Evolutionary conservation across 2,113 vertebrate species (phyloP).

Genomic region (Mustela nigripes): DNA sequence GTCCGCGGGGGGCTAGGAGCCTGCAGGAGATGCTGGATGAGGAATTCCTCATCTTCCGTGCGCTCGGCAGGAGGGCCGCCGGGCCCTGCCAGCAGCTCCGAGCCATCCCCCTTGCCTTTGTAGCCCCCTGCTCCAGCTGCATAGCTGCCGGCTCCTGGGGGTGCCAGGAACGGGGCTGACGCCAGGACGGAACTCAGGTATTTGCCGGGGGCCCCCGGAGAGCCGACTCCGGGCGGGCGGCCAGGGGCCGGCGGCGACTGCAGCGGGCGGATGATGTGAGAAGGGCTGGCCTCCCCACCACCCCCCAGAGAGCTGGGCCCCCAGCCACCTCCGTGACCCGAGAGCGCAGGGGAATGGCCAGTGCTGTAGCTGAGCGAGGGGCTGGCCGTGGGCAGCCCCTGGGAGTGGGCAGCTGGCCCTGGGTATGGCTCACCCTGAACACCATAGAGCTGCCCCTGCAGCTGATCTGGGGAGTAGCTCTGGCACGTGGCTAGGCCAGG

Average conservation of each 20-base stretch:
- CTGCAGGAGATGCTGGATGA: conserved; percentile 96
- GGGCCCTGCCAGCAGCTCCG: conserved; percentile 81
- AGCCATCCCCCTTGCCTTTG: conserved; percentile 84
- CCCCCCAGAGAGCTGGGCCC: conserved; percentile 88
- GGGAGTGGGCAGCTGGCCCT: conserved; percentile 86
- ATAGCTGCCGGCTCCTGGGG: conserved; percentile 82
- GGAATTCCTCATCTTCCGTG: conserved; percentile 95
- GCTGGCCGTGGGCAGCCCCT: conserved; percentile 91
- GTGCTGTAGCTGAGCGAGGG: conserved; percentile 94
- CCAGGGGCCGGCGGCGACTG: conserved; percentile 92
- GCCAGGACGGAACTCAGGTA: conserved; percentile 95
- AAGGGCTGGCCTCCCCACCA: conserved; percentile 92
- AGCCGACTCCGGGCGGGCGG: conserved; percentile 90
- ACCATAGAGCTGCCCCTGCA: conserved; percentile 88
- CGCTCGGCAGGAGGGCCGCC: conserved; percentile 73
- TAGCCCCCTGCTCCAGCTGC: conserved; percentile 76
- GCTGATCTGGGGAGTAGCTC: conserved; percentile 87
- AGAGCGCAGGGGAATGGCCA: conserved; percentile 95
- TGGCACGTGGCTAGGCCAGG: conserved; percentile 85
- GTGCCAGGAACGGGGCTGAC: conserved; percentile 91
- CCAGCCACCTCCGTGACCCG: conserved; percentile 90
- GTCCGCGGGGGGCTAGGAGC: conserved; percentile 87
- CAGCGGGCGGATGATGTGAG: conserved; percentile 94
- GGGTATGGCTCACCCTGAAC: conserved; percentile 91
- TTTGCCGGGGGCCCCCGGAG: conserved; percentile 93